Evolutionary conservation across 2,888 invertebrate species (phyloP).

Genomic region (Gymnocheta viridis): DNA sequence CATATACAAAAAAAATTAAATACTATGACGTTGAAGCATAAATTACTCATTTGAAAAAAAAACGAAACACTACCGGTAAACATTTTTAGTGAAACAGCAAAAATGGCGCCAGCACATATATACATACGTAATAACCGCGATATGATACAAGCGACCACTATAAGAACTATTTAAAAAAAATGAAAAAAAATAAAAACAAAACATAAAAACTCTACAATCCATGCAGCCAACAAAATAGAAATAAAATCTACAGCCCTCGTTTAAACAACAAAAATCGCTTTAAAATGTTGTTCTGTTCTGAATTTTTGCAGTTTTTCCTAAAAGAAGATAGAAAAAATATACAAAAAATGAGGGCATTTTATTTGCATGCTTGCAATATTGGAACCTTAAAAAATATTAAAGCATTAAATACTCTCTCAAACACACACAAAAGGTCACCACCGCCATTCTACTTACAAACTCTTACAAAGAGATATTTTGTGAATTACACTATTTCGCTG

Average conservation of each 20-base stretch:
- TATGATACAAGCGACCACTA: conserved; percentile 14
- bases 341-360: conserved; percentile 1
- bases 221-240: conserved; percentile 1
- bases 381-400: neutral
- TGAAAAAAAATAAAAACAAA: neutral
- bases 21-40: conserved; percentile 35
- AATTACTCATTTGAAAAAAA: conserved; percentile 66
- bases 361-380: neutral
- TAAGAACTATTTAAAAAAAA: neutral
- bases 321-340: neutral
- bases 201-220: neutral
- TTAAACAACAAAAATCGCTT: neutral
- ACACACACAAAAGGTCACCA: neutral
- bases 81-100: neutral
- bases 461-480: neutral
- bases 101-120: conserved; percentile 20
- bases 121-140: neutral
- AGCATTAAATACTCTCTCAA: neutral
- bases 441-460: neutral
- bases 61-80: conserved; percentile 49
- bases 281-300: conserved; percentile 21
- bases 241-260: conserved; percentile 12
- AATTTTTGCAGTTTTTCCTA: neutral
- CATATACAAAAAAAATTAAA: neutral
- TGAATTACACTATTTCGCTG: neutral